phyloP scores from a whole-genome alignment of 2,888 invertebrate species.

The Agrochola circellaris region DNA sequence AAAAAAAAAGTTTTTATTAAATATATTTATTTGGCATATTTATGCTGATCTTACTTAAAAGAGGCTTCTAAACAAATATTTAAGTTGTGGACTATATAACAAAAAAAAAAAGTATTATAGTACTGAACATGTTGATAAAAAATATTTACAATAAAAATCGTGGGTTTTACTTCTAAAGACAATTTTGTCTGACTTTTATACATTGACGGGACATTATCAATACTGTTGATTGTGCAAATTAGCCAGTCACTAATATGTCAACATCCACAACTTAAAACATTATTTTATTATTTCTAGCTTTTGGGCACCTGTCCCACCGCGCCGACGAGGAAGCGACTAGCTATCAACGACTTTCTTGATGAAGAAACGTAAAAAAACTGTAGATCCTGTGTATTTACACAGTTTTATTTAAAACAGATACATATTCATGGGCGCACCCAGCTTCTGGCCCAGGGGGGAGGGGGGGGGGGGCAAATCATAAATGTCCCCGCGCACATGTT shows the following conservation, averaged over 20 bases:
- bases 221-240: not conserved
- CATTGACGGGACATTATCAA: not conserved
- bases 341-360: too few relatives aligned
- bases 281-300: not conserved
- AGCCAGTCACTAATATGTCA: not conserved
- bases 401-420: too few relatives aligned
- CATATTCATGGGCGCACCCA: too few relatives aligned
- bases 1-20: not conserved
- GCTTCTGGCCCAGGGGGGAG: too few relatives aligned
- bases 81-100: slow-evolving; percentile 1
- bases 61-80: not conserved
- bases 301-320: not conserved
- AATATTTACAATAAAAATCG: not conserved
- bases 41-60: slow-evolving; percentile 15
- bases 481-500: too few relatives aligned
- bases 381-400: too few relatives aligned
- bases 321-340: not conserved
- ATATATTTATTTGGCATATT: slow-evolving; percentile 29
- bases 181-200: not conserved
- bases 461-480: too few relatives aligned
- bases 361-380: too few relatives aligned
- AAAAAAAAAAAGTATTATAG: slow-evolving; percentile 19
- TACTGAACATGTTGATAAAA: slow-evolving; percentile 2
- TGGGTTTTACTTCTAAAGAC: not conserved
- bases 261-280: slow-evolving; percentile 13